phyloP scores from a whole-genome alignment of 2,113 vertebrate genomes.

The Pardalotus punctatus region DNA sequence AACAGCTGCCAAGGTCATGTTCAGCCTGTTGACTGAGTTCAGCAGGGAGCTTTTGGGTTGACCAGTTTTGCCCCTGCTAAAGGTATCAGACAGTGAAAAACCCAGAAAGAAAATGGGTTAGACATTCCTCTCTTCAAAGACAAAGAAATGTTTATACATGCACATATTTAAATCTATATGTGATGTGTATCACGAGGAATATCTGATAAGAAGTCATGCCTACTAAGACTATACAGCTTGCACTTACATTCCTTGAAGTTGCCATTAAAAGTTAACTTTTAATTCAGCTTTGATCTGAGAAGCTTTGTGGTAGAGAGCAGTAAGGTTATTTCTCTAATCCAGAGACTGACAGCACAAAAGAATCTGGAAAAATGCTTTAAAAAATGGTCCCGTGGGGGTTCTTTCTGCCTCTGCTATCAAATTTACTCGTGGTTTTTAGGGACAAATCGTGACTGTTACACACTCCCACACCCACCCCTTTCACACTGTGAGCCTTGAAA shows the following conservation, averaged over 20 bases:
- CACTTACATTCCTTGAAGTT: background rate
- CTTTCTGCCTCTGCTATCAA: background rate
- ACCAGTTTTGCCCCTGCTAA: background rate
- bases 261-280: background rate
- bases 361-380: background rate
- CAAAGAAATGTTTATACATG: background rate
- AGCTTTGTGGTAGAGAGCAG: background rate
- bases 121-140: constrained; percentile 1
- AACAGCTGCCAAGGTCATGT: constrained; percentile 48
- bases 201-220: background rate
- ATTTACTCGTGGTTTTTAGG: background rate
- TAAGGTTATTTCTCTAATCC: background rate
- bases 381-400: background rate
- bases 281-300: background rate
- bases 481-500: background rate
- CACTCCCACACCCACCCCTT: background rate
- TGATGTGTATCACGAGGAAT: background rate
- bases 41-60: constrained; percentile 23
- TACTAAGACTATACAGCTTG: background rate
- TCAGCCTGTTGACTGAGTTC: constrained; percentile 33
- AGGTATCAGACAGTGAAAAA: constrained; percentile 9
- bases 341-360: background rate
- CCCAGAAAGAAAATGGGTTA: background rate
- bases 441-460: background rate
- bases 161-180: background rate